Evolutionary conservation across 2,113 vertebrate genomes (phyloP), one percentile per base, ranked within the genome.

Genomic region (Grammomys dolichurus): DNA sequence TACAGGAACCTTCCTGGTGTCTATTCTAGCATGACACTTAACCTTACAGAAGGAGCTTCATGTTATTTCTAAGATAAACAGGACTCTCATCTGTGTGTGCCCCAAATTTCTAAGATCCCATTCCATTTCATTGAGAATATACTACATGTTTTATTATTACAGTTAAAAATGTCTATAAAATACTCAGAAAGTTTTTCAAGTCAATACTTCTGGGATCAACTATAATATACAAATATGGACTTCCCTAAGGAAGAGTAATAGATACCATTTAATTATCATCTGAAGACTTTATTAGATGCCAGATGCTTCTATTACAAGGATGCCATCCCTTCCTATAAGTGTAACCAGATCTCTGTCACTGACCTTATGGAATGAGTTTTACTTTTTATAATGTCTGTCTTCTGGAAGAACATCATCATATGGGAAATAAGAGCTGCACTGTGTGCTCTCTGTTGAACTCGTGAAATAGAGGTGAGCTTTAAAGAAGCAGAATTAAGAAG

Each of bases 81-180:
- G 2, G 33, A 81, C 48, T 46, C 63, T 87, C 8, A 89, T 4
- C 17, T 9, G 12, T 46, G 4, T 72, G 9, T 1, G 0, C 19
- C 28, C 86, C n/a, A 46, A 72, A 90, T 54, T 92, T n/a, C 12
- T 56, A 43, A 20, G 36, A 72, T 40, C 36, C 67, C 36, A 19
- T 78, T 82, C 19, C 7, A 40, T 84, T 43, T 13, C 14, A 19
- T 14, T 67, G 20, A 43, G 51, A 90, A n/a, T 17, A 63, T n/a
- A 31, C 40, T 67, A 1, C 31, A 78, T 73, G 40, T 22, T 87
- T 75, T 84, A 56, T 60, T 69, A 65, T 54, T 90, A 8, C 63
- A 48, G 7, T 33, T 58, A 77, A 60, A 96, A 58, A 65, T 93
- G 43, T 56, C 48, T 86, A 76, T 86, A 89, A 48, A 91, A 77